Evolutionary conservation across 2,797 vertebrate genomes (phyloP).

Genomic region (Phoebastria nigripes): DNA sequence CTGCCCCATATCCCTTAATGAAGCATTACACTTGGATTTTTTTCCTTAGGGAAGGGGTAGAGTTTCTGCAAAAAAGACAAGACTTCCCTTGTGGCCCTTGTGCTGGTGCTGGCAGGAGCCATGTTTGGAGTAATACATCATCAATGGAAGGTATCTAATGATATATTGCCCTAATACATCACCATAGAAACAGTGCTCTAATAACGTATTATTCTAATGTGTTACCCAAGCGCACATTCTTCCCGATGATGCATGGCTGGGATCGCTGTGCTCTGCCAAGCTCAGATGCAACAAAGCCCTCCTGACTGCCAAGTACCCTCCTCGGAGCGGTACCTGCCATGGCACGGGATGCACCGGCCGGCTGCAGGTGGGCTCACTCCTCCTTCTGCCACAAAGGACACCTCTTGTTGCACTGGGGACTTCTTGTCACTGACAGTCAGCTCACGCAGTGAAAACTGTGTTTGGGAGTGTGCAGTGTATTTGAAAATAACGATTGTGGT

Average conservation of each 20-base stretch:
- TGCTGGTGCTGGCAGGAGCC: constrained; percentile 59
- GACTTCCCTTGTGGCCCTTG: constrained; percentile 5
- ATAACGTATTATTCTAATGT: constrained; percentile 77
- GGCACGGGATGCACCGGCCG: fast-evolving
- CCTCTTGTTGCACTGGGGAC: neutral
- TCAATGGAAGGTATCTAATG: constrained; percentile 68
- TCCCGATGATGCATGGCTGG: constrained; percentile 41
- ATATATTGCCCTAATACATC: constrained; percentile 78
- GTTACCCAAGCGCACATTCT: constrained; percentile 50
- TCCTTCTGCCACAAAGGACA: neutral
- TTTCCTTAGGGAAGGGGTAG: neutral
- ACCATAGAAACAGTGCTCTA: constrained; percentile 77
- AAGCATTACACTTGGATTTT: neutral
- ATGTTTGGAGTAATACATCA: constrained; percentile 69
- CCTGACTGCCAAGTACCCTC: neutral
- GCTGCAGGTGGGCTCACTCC: neutral
- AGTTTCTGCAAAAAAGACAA: neutral
- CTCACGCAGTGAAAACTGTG: neutral
- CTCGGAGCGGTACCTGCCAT: neutral
- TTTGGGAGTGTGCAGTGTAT: neutral
- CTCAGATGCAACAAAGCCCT: neutral
- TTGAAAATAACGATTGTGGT: neutral
- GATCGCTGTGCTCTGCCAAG: neutral
- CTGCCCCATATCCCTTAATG: neutral
- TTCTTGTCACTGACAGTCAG: fast-evolving